These are phyloP conservation scores for Aethes cnicana DNA, from an alignment of 2,888 invertebrate genomes.

Conservation along the genomic window DNA sequence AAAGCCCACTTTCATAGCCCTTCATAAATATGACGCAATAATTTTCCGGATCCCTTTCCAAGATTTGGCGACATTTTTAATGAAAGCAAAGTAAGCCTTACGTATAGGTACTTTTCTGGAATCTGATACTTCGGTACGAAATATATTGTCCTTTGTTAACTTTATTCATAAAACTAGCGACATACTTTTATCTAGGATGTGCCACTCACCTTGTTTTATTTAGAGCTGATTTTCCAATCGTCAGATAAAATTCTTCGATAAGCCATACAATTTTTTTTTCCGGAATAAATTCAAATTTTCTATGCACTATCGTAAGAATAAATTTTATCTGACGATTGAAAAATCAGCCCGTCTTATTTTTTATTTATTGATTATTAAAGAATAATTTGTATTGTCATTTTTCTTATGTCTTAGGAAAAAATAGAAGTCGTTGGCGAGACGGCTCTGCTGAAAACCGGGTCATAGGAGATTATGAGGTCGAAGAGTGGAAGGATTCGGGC, in stretches of 20 bases:
- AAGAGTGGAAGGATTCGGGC: slow-evolving; percentile 87
- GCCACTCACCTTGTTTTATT: too few relatives aligned
- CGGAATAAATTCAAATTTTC: too few relatives aligned
- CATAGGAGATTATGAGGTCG: slow-evolving; percentile 86
- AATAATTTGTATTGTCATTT: too few relatives aligned
- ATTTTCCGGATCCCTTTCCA: slow-evolving; percentile 51
- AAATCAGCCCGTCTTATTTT: slow-evolving; percentile 32
- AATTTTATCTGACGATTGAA: too few relatives aligned
- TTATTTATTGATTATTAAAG: too few relatives aligned
- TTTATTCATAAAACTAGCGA: slow-evolving; percentile 5
- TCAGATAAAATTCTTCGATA: too few relatives aligned
- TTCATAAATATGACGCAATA: slow-evolving; percentile 48
- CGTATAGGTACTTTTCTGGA: not conserved
- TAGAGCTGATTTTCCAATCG: too few relatives aligned
- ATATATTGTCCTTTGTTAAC: not conserved
- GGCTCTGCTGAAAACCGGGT: slow-evolving; percentile 83
- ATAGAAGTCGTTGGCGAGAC: slow-evolving; percentile 82
- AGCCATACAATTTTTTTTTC: too few relatives aligned
- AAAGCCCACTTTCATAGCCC: slow-evolving; percentile 60
- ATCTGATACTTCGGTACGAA: not conserved
- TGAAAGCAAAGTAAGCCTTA: slow-evolving; percentile 9
- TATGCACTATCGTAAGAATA: too few relatives aligned
- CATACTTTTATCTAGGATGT: not conserved
- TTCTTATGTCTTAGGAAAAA: slow-evolving; percentile 81
- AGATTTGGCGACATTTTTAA: slow-evolving; percentile 23